Conservation (phyloP, 64 coral and sea anemone species). For the Actinia equina region DNA sequence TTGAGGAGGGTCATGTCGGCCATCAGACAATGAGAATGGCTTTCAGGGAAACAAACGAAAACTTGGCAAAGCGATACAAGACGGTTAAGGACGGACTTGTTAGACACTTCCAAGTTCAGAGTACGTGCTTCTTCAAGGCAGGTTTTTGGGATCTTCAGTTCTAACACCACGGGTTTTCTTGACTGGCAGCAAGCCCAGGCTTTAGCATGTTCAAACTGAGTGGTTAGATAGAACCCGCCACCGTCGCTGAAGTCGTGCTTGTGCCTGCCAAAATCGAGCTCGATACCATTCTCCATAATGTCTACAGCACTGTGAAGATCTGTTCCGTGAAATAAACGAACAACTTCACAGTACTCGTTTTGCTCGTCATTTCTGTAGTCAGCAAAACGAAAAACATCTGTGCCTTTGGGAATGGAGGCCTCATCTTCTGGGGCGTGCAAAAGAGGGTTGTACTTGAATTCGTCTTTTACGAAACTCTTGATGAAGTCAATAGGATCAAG, state of each 20-base stretch:
- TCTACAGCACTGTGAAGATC: neutral
- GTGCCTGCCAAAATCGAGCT: neutral
- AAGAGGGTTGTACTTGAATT: neutral
- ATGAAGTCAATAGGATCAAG: neutral
- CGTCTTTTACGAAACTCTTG: neutral
- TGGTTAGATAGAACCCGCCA: constrained; percentile 4
- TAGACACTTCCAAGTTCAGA: neutral
- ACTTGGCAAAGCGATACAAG: neutral
- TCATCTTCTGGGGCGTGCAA: neutral
- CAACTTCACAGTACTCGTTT: neutral
- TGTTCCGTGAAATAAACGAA: constrained; percentile 19
- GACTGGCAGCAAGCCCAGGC: neutral
- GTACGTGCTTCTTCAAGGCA: neutral
- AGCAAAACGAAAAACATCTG: neutral
- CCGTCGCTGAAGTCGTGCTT: constrained; percentile 23
- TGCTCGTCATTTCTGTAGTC: constrained; percentile 1
- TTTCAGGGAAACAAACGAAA: neutral
- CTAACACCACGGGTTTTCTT: neutral
- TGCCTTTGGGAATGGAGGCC: neutral
- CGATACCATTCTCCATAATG: constrained; percentile 22
- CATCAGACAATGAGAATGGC: neutral
- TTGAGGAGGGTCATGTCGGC: neutral
- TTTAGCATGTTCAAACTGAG: neutral
- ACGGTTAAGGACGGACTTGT: neutral
- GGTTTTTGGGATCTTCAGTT: neutral